These are phyloP conservation scores for Lepidochrysops patricia DNA, from an alignment of 2,888 invertebrate genomes.

Conservation along the genomic window DNA sequence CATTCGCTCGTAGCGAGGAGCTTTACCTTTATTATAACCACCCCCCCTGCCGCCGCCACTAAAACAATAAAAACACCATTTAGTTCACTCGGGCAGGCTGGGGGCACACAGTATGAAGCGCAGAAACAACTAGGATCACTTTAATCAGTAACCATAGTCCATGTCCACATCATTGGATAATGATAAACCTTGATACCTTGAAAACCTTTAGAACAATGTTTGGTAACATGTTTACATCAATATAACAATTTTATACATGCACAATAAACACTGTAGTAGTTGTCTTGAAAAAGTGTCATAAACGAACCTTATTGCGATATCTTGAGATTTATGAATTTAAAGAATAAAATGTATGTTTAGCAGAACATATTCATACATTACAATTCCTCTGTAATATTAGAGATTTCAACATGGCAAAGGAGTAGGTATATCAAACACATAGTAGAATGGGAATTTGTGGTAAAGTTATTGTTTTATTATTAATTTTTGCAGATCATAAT, in stretches of 20 bases:
- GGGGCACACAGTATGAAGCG: constrained; percentile 71
- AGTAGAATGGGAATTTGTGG: too few species aligned
- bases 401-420: too few species aligned
- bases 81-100: constrained; percentile 79
- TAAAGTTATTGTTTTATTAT: too few species aligned
- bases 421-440: too few species aligned
- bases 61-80: constrained; percentile 89
- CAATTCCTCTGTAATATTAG: too few species aligned
- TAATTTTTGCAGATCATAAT: too few species aligned
- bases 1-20: constrained; percentile 82
- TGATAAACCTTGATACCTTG: constrained; percentile 63
- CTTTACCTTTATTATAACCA: constrained; percentile 98
- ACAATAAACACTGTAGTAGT: constrained; percentile 13
- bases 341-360: too few species aligned
- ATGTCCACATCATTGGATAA: constrained; percentile 75
- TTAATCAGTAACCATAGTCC: constrained; percentile 67
- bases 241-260: constrained; percentile 23
- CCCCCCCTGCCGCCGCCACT: constrained; percentile 95
- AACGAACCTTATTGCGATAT: background rate
- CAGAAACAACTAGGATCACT: constrained; percentile 67
- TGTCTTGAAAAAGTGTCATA: constrained; percentile 26
- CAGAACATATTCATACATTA: too few species aligned
- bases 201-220: constrained; percentile 55
- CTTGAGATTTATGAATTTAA: background rate
- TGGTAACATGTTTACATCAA: constrained; percentile 24